phyloP scores from a whole-genome alignment of 2,888 invertebrate species.

The Drosophila lacicola region DNA sequence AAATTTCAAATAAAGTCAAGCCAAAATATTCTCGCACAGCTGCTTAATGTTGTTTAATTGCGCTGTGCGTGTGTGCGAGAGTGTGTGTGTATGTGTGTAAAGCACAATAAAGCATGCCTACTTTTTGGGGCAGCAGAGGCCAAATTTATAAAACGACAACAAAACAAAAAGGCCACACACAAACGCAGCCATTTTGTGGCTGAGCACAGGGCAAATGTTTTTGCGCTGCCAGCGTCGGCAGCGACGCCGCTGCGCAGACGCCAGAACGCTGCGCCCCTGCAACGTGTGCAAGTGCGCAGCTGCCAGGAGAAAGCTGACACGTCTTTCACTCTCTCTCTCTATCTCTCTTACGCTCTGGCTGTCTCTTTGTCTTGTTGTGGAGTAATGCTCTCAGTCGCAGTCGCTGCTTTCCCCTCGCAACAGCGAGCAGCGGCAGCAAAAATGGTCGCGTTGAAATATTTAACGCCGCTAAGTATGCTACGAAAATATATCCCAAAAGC shows the following conservation, averaged over 20 bases:
- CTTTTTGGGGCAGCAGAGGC: slow-evolving; percentile 49
- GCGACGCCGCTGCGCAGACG: slow-evolving; percentile 63
- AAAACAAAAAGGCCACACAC: slow-evolving; percentile 7
- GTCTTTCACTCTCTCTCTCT: slow-evolving; percentile 17
- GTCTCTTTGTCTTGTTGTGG: neutral
- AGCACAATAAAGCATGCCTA: slow-evolving; percentile 55
- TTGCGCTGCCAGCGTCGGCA: slow-evolving; percentile 33
- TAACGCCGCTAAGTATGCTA: slow-evolving; percentile 80
- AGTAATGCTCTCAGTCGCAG: slow-evolving; percentile 16
- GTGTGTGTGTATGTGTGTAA: slow-evolving; percentile 3
- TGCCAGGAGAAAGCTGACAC: slow-evolving; percentile 45
- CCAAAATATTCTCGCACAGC: slow-evolving; percentile 45
- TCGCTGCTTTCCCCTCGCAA: slow-evolving; percentile 25
- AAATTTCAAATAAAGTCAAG: slow-evolving; percentile 27
- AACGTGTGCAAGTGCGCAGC: slow-evolving; percentile 53
- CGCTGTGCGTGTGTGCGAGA: neutral
- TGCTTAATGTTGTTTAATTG: slow-evolving; percentile 48
- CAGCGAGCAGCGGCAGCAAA: slow-evolving; percentile 39
- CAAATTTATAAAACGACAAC: neutral
- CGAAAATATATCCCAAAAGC: slow-evolving; percentile 62
- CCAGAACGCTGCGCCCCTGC: slow-evolving; percentile 19
- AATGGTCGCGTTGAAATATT: slow-evolving; percentile 81
- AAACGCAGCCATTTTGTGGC: slow-evolving; percentile 69
- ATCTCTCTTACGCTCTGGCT: slow-evolving; percentile 9
- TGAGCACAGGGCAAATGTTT: slow-evolving; percentile 35